Percentiles rank a stretch among this genome's conserved stretches.
These are phyloP conservation scores for Leptinotarsa texana DNA, from an alignment of 1,140 invertebrate species.

Conservation along the genomic window DNA sequence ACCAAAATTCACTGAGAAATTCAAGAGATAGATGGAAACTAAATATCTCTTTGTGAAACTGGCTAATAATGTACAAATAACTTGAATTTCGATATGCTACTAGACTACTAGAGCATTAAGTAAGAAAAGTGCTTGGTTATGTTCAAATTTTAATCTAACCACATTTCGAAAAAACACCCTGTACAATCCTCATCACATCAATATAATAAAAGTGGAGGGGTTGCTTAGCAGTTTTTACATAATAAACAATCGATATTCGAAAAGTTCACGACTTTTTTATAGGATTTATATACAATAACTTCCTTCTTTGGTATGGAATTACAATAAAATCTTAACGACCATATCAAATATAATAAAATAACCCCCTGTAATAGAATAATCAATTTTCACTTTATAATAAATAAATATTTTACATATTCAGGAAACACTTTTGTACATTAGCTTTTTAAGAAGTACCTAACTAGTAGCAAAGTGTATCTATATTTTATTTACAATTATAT, in stretches of 20 bases:
- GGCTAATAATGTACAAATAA: no score
- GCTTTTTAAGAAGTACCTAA: conserved; percentile 34
- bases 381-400: conserved; percentile 45
- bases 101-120: no score
- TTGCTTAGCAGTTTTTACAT: conserved; percentile 9
- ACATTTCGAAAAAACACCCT: conserved; percentile 25
- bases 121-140: not conserved
- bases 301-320: conserved; percentile 45
- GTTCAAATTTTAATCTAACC: conserved; percentile 12
- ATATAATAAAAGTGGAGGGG: conserved; percentile 16
- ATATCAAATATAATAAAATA: conserved; percentile 48
- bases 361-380: conserved; percentile 43
- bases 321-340: conserved; percentile 47
- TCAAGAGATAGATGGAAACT: no score
- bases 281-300: conserved; percentile 40
- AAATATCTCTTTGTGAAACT: no score
- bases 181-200: conserved; percentile 28
- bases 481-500: conserved; percentile 20
- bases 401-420: conserved; percentile 47
- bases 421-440: conserved; percentile 48
- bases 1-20: no score
- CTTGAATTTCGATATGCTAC: no score
- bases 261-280: conserved; percentile 38
- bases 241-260: conserved; percentile 31
- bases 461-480: conserved; percentile 23